phyloP scores from a whole-genome alignment of 2,113 vertebrate species.

The Clarias magur region DNA sequence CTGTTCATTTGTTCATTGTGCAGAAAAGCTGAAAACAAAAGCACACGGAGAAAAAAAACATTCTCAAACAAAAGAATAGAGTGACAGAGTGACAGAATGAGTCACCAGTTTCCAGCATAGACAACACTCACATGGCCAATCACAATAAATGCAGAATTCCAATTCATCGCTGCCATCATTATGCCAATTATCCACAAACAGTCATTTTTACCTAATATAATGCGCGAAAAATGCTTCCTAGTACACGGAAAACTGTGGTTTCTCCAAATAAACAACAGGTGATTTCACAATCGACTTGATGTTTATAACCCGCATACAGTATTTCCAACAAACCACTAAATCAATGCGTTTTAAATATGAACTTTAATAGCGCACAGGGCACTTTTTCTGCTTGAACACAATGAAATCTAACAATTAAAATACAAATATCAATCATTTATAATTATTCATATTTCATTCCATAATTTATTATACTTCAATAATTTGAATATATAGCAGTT shows the following conservation, averaged over 20 bases:
- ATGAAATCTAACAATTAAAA: neutral
- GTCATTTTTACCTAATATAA: neutral
- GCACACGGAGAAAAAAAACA: neutral
- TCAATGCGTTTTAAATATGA: neutral
- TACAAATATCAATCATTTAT: neutral
- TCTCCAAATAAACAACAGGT: neutral
- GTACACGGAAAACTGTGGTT: conserved; percentile 1
- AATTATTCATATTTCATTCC: neutral
- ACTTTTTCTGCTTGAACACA: neutral
- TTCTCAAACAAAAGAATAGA: neutral
- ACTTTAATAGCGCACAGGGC: neutral
- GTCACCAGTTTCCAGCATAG: neutral
- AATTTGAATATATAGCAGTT: neutral
- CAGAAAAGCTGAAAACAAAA: neutral
- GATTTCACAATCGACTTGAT: neutral
- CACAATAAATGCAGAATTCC: conserved; percentile 12
- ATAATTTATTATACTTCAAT: neutral
- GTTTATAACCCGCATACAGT: neutral
- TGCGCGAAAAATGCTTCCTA: neutral
- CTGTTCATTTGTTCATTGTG: neutral
- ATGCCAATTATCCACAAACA: neutral
- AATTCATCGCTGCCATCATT: neutral
- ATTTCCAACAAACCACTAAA: neutral
- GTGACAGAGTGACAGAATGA: neutral
- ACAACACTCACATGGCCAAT: neutral